Base-by-base conservation (phyloP, 2,797 vertebrate genomes). In the Antrozous pallidus region DNA sequence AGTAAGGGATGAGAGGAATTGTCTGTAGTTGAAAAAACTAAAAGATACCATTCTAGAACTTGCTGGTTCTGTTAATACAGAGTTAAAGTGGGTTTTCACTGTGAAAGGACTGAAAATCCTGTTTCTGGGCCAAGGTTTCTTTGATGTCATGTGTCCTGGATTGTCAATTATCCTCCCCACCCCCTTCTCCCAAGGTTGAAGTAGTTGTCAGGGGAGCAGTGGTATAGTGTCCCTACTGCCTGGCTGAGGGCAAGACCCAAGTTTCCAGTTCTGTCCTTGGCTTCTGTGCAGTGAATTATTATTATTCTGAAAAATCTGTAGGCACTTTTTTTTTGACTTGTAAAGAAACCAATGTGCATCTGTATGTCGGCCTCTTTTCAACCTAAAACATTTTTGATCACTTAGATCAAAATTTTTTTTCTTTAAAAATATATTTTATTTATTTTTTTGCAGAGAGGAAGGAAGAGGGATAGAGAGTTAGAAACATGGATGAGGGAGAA, bases 211-310 rank as follows among this genome's bases (percentile, higher is more conserved):
- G 54, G 90, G 84, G 49, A 95, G 88, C 74, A 88, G 81, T 95
- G 75, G 97, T 96, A 40, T 58, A 54, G 45, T 3, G 93, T 96
- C 93, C 91, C 95, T 88, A 93, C 93, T 89, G 89, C 95, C 94
- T 95, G 97, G 96, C 94, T 94, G 85, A 92, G 96, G 77, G 91
- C 4, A 85, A 74, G 90, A 71, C 82, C 93, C 56, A 6, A 47
- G 84, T 65, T 91, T 97, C 96, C 96, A 45, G 96, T 49, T 2
- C 94, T 98, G 97, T 95, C 97, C 97, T 98, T 96, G 97, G 97
- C 96, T 56, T 97, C 90, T 97, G 81, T 67, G 94, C 88, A 2
- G 31, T 97, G 97, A 98, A 97, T 98, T 98, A 98, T 97, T 98
- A 97, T 98, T 97, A 96, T 94, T 73, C 84, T 83, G 74, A 92